These are phyloP conservation scores for Heliconius erato DNA, from an alignment of 2,888 invertebrate species.

Conservation along the genomic window DNA sequence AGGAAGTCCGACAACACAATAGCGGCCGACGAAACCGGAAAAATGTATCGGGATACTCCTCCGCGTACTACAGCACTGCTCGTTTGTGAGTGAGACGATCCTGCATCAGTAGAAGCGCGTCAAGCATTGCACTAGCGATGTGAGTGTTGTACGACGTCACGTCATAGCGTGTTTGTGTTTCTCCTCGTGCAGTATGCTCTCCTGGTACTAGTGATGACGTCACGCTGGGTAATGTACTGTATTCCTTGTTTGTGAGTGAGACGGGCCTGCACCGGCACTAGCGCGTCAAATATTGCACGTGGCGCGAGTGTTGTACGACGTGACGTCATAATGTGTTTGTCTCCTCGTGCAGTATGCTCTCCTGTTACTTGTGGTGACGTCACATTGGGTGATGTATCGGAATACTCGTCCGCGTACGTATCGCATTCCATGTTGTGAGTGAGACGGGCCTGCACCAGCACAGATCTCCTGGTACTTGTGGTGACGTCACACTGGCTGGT, in stretches of 20 bases:
- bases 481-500: too few species aligned
- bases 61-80: slow-evolving; percentile 58
- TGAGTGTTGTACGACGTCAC: too few species aligned
- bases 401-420: background rate
- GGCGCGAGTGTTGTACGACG: slow-evolving; percentile 57
- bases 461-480: background rate
- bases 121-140: slow-evolving; percentile 55
- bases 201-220: too few species aligned
- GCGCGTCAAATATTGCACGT: slow-evolving; percentile 53
- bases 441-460: too few species aligned
- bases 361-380: background rate
- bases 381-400: too few species aligned
- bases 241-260: too few species aligned
- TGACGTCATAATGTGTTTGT: background rate
- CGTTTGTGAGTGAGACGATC: slow-evolving; percentile 72
- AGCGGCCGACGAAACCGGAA: slow-evolving; percentile 51
- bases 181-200: too few species aligned
- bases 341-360: background rate
- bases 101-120: slow-evolving; percentile 68
- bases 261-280: too few species aligned
- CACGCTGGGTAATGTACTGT: too few species aligned
- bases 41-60: too few species aligned
- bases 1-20: slow-evolving; percentile 58
- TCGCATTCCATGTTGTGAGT: too few species aligned
- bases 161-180: too few species aligned